These are phyloP conservation scores for Protobothrops flavoviridis DNA, from an alignment of 2,113 vertebrate genomes.

Conservation along the genomic window DNA sequence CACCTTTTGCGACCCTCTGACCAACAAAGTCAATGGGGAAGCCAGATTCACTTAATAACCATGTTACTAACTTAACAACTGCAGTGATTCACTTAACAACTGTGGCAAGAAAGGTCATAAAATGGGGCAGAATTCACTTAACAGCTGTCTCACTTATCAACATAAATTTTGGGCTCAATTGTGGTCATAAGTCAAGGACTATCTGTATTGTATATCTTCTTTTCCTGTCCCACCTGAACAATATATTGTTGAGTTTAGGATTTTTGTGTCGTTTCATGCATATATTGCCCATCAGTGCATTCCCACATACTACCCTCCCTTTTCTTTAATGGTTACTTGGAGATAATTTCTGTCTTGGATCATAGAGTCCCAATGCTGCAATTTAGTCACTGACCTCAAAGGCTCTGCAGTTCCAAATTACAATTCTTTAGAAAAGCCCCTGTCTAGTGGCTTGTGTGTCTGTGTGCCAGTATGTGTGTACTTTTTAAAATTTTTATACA, in stretches of 20 bases:
- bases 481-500: slow-evolving; percentile 68
- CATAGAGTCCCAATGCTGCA: slow-evolving; percentile 69
- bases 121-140: neutral
- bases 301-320: slow-evolving; percentile 38
- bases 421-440: slow-evolving; percentile 76
- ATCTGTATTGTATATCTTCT: neutral
- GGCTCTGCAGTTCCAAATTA: slow-evolving; percentile 76
- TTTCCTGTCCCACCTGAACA: slow-evolving; percentile 43
- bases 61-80: neutral
- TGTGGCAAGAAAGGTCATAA: neutral
- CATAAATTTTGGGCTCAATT: neutral
- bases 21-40: neutral
- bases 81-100: neutral
- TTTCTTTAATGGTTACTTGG: slow-evolving; percentile 68
- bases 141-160: neutral
- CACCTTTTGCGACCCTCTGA: neutral
- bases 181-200: neutral
- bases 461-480: neutral
- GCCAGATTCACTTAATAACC: neutral
- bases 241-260: slow-evolving; percentile 24
- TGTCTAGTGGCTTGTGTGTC: slow-evolving; percentile 73
- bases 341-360: slow-evolving; percentile 77
- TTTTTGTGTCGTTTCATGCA: slow-evolving; percentile 34
- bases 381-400: slow-evolving; percentile 78
- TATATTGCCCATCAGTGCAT: neutral